Evolutionary conservation across 2,113 vertebrate species (phyloP), one percentile per base, ranked within the genome.

Genomic region (Nannobrachium achirus): DNA sequence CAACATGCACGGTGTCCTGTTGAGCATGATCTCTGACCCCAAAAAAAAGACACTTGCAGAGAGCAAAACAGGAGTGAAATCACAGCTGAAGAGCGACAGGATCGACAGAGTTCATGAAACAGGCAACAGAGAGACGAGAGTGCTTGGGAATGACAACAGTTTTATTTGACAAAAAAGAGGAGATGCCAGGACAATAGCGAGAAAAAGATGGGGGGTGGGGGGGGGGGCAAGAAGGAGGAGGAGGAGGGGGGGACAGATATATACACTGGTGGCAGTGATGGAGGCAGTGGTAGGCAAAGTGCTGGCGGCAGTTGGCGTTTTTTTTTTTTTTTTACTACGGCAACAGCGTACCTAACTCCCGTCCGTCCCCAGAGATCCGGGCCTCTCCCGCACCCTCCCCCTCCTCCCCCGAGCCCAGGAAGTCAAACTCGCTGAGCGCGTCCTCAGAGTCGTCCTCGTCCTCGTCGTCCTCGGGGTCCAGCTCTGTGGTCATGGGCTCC

Each of bases 361-460:
- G 89, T 55, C 93, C 94, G n/a, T 96, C 95, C 66, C 92, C 92
- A 0, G 92, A 78, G 19, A 93, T 93, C 52, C 94, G 91, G 18
- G 94, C 89, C 80, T 94, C 95, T 45, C 92, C 93, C 2, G 93
- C 89, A 49, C 94, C 94, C 67, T 95, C 95, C 49, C 94, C 93
- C 8, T 96, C 95, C 78, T 97, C 96, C 81, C 94, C 95, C 0
- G 95, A 95, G 80, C 92, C 95, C 79, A 97, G 80, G 86, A 96
- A 97, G 73, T 96, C 94, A 72, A 97, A 97, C 77, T 97, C 96
- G 14, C 90, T 93, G 73, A 97, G 93, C 57, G 96, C 96, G 0
- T 96, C 96, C 78, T 96, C 96, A 0, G 95, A 96, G 88, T 97
- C 96, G 0, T 96, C 95, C 66, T 96, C 95, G 0, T 96, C 95